Evolutionary conservation across 2,888 invertebrate species (phyloP), one percentile per base, ranked within the genome.

Genomic region (Cremastinae sp.): DNA sequence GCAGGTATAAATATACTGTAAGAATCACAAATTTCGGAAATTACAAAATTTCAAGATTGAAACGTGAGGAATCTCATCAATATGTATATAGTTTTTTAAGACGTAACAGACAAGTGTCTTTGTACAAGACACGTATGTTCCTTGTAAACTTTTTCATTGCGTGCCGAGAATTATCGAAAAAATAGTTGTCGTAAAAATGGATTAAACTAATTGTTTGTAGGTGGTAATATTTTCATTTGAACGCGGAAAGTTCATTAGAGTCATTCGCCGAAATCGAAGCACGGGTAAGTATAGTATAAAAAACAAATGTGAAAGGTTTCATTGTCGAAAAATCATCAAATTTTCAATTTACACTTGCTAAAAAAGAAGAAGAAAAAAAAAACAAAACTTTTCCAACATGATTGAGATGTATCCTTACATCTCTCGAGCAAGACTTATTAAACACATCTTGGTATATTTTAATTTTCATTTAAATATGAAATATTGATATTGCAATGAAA

Each of bases 271-370:
- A 77, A 78, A 62, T 70, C 70, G 38, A 69, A 82, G 77, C n/a
- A n/a, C n/a, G 82, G 83, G 85, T 85, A 80, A 86, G 84, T 84
- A 84, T 78, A 86, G 84, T 84, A 84, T 78, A 1, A 66, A 70
- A 45, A 70, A 61, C 38, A 65, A 53, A 71, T 43, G 58, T 64
- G n/a, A n/a, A n/a, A n/a, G n/a, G n/a, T n/a, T n/a, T n/a, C n/a
- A 43, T 38, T 14, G 12, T 54, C 22, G 36, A 47, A 41, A 56
- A 49, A 28, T 4, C 18, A 8, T 75, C 18, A 49, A 49, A 36
- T 22, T 56, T 14, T 36, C 22, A 41, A 58, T 54, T 14, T 22
- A 34, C 10, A 56, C 53, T 61, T 28, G 43, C 49, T 45, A 12
- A 28, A n/a, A n/a, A 4, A 43, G 59, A 16, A 49, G 14, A 9